Base-by-base conservation (phyloP, 2,113 vertebrate species). In the Corythoichthys haematopterus region DNA sequence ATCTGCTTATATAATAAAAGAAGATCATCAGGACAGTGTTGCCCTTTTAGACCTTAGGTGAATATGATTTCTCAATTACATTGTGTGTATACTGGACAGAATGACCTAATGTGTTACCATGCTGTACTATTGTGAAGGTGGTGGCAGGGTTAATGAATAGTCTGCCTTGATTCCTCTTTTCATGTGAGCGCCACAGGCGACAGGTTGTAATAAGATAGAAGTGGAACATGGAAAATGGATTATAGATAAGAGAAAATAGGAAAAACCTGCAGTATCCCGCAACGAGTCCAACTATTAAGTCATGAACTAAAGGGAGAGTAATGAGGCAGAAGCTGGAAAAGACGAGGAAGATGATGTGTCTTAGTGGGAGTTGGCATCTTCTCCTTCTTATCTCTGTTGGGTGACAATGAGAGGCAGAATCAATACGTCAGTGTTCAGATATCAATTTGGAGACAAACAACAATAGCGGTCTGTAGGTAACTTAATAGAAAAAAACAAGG, bases 171-270 rank as follows among this genome's bases (percentile, higher is more conserved):
- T 78, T 71, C 61, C 16, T 65, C 65, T 69, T 80, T 78, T 81
- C 71, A 78, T 78, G 66, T 50, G 0, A 45, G 50, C 78, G 72
- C 74, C 68, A 75, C 73, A 56, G 74, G 71, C 75, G 69, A 70
- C 56, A 71, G 74, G 68, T 51, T 70, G 48, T 81, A 74, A 83
- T 76, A 75, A 79, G 65, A 75, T 53, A 38, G 66, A n/a, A 53
- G 53, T 2, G 13, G 40, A 74, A 59, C 1, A 75, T 20, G 55
- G 64, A 69, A 78, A 86, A 83, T 77, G 64, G 78, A 81, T 80
- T 87, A 80, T 62, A 75, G 85, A 81, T 83, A 81, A 80, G 73
- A 62, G 68, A 68, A 75, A 80, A 73, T 50, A 64, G 69, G 38
- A 71, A 61, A 68, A 67, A 53, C 12, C 43, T n/a, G 60, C 38